A percentile compares a stretch with the other conserved stretches of the same genome.
Evolutionary conservation across 2,797 vertebrate species (phyloP).

Genomic region (Numenius phaeopus): DNA sequence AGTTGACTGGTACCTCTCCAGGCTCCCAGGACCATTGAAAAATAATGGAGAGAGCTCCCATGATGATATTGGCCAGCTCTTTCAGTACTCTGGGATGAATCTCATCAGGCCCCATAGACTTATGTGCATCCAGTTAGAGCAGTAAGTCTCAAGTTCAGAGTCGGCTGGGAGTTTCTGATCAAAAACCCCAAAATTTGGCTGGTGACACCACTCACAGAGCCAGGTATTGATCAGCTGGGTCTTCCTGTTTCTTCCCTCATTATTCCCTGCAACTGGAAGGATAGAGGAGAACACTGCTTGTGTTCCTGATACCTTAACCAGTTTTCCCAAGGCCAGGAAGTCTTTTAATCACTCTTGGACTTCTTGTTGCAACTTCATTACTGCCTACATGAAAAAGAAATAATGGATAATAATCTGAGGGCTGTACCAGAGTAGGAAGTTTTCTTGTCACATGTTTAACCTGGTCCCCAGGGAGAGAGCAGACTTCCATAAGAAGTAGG

Average conservation of each 20-base stretch:
- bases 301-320: background rate
- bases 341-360: background rate
- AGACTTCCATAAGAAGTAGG: background rate
- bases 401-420: background rate
- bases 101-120: background rate
- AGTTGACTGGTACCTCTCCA: background rate
- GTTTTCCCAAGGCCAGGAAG: background rate
- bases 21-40: background rate
- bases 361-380: background rate
- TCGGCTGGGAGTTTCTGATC: background rate
- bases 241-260: background rate
- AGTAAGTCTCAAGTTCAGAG: background rate
- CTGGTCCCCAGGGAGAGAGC: background rate
- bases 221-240: background rate
- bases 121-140: background rate
- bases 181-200: background rate
- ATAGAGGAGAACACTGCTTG: background rate
- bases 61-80: background rate
- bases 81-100: background rate
- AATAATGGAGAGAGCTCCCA: background rate
- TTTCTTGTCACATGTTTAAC: background rate
- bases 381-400: background rate
- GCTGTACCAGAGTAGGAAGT: background rate
- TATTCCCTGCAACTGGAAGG: background rate
- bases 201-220: background rate